Evolutionary conservation across 1,140 invertebrate species (phyloP).

Genomic region (Choristoneura fumiferana): DNA sequence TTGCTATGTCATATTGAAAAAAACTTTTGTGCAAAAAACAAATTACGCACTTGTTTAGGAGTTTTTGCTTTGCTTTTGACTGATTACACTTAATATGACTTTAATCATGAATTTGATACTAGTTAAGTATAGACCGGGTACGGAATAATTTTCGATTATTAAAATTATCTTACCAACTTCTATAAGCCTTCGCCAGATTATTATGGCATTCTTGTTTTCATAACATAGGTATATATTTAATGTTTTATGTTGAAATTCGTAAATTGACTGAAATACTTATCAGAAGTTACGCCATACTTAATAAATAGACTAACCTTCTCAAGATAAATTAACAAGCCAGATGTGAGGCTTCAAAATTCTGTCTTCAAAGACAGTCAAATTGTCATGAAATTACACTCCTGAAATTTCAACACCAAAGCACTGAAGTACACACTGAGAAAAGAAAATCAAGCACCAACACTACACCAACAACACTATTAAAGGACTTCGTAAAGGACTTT

Average conservation of each 20-base stretch:
- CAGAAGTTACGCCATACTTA: not conserved
- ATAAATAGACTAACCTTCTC: conserved; percentile 1
- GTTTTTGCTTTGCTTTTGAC: not conserved
- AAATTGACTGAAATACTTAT: too few relatives aligned
- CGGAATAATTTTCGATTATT: too few relatives aligned
- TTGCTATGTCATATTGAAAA: not conserved
- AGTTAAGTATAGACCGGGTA: too few relatives aligned
- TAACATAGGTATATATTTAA: too few relatives aligned
- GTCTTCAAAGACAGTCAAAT: not conserved
- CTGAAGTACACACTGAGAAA: not conserved
- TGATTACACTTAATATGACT: conserved; percentile 1
- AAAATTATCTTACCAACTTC: too few relatives aligned
- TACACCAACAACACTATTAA: conserved; percentile 35
- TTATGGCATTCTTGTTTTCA: too few relatives aligned
- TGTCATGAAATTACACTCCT: not conserved
- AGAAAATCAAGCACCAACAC: not conserved
- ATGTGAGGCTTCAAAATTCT: not conserved
- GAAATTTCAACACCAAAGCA: conserved; percentile 1
- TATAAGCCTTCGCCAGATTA: too few relatives aligned
- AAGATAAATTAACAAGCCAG: not conserved
- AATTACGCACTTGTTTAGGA: conserved; percentile 2
- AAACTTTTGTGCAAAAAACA: conserved; percentile 5
- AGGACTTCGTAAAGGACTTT: conserved; percentile 39
- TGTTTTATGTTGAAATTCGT: too few relatives aligned
- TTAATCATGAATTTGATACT: conserved; percentile 3